A percentile compares a stretch with the other conserved stretches of the same genome.
Conservation (phyloP, 2,797 vertebrate species). For the Clamator glandarius region DNA sequence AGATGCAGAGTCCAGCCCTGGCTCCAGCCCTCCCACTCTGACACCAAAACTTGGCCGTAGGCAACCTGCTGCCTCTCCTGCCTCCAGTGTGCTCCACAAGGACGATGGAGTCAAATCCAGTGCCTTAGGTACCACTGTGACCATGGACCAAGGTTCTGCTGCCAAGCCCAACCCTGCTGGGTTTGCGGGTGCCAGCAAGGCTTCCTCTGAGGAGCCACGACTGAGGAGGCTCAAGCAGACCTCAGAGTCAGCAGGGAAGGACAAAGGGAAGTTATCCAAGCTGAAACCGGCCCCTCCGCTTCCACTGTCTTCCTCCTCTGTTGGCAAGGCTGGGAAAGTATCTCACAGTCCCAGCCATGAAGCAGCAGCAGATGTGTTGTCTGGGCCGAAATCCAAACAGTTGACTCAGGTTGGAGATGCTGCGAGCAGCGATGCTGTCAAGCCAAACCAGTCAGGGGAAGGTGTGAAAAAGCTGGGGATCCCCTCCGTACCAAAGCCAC, state of each 20-base stretch:
- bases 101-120: slow-evolving; percentile 83
- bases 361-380: slow-evolving; percentile 61
- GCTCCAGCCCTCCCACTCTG: slow-evolving; percentile 88
- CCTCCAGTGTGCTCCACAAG: slow-evolving; percentile 65
- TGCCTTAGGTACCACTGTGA: slow-evolving; percentile 77
- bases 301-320: slow-evolving; percentile 79
- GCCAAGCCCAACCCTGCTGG: slow-evolving; percentile 78
- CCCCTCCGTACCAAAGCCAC: slow-evolving; percentile 84
- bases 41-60: slow-evolving; percentile 88
- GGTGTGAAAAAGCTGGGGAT: slow-evolving; percentile 82
- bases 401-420: slow-evolving; percentile 71
- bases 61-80: slow-evolving; percentile 62
- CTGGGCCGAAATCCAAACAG: slow-evolving; percentile 80
- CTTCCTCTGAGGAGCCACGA: slow-evolving; percentile 84
- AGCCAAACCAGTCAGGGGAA: slow-evolving; percentile 76
- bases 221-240: slow-evolving; percentile 86
- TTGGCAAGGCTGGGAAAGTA: slow-evolving; percentile 82
- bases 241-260: slow-evolving; percentile 81
- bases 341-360: slow-evolving; percentile 86
- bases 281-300: slow-evolving; percentile 92
- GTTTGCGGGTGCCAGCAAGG: slow-evolving; percentile 78
- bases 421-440: slow-evolving; percentile 64
- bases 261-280: slow-evolving; percentile 88
- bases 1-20: slow-evolving; percentile 86
- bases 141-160: slow-evolving; percentile 70